Conservation (phyloP, 2,797 vertebrate genomes). For the Karalla daura region DNA sequence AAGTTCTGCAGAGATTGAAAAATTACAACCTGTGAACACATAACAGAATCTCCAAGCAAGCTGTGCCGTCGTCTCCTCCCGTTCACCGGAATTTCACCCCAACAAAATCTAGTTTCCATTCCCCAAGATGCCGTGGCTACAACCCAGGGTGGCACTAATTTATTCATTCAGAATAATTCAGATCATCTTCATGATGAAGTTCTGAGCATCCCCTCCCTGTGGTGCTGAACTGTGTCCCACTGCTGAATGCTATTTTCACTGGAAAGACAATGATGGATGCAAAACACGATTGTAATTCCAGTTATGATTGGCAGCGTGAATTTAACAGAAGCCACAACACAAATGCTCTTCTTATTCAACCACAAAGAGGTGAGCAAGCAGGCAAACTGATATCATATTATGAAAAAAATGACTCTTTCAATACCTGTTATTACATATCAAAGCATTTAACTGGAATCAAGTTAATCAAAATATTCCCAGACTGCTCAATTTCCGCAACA, state of each 20-base stretch:
- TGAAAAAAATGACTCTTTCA: conserved; percentile 71
- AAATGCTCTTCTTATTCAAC: conserved; percentile 48
- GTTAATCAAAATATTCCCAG: conserved; percentile 57
- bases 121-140: conserved; percentile 30
- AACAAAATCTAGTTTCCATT: conserved; percentile 24
- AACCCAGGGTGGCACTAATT: conserved; percentile 36
- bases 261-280: conserved; percentile 27
- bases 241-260: conserved; percentile 17
- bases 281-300: conserved; percentile 40
- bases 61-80: neutral
- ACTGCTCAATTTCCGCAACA: conserved; percentile 48
- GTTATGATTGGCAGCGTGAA: conserved; percentile 20
- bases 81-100: conserved; percentile 38
- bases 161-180: conserved; percentile 49
- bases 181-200: conserved; percentile 26
- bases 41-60: neutral
- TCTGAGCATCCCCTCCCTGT: conserved; percentile 19
- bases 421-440: conserved; percentile 71
- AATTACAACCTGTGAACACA: conserved; percentile 1
- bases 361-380: conserved; percentile 41
- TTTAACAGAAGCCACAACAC: conserved; percentile 49
- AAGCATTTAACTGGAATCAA: conserved; percentile 47
- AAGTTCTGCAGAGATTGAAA: neutral
- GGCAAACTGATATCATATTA: conserved; percentile 54
- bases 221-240: conserved; percentile 21